Percentiles rank a stretch among this genome's conserved stretches.
Conservation (phyloP, 2,888 invertebrate species). For the Thymelicus sylvestris region DNA sequence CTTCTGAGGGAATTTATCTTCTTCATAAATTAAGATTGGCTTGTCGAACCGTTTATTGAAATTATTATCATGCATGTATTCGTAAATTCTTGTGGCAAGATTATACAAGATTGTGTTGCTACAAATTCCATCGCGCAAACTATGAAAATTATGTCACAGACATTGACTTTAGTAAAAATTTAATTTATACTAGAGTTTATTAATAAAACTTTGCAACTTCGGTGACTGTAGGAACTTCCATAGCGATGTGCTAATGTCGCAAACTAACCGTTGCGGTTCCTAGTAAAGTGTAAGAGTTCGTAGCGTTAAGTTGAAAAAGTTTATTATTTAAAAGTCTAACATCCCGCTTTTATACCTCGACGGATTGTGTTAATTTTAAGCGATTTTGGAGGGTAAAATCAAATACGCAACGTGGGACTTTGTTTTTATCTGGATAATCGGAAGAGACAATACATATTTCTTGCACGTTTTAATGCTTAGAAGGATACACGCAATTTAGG, state of each 20-base stretch:
- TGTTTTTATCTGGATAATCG: too few species aligned
- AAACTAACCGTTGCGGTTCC: slow-evolving; percentile 15
- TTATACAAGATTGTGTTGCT: too few species aligned
- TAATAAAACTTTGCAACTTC: slow-evolving; percentile 24
- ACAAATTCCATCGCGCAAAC: background rate
- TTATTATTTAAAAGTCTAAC: slow-evolving; percentile 34
- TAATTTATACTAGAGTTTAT: slow-evolving; percentile 11
- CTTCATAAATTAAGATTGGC: too few species aligned
- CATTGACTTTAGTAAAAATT: background rate
- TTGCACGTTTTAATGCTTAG: too few species aligned
- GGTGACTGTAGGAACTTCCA: slow-evolving; percentile 2
- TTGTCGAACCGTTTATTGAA: too few species aligned
- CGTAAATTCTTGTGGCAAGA: background rate
- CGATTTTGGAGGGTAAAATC: background rate
- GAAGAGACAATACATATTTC: too few species aligned
- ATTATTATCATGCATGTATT: background rate
- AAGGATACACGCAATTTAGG: too few species aligned
- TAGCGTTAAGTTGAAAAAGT: slow-evolving; percentile 25
- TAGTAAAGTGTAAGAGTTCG: slow-evolving; percentile 20
- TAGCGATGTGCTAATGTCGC: slow-evolving; percentile 19
- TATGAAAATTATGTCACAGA: slow-evolving; percentile 9
- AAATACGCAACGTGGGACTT: too few species aligned
- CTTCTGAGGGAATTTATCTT: too few species aligned
- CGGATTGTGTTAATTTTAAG: background rate
- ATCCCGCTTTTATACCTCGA: background rate